Evolutionary conservation across 2,888 invertebrate genomes (phyloP), one percentile per base, ranked within the genome.

Genomic region (Aethes cnicana): DNA sequence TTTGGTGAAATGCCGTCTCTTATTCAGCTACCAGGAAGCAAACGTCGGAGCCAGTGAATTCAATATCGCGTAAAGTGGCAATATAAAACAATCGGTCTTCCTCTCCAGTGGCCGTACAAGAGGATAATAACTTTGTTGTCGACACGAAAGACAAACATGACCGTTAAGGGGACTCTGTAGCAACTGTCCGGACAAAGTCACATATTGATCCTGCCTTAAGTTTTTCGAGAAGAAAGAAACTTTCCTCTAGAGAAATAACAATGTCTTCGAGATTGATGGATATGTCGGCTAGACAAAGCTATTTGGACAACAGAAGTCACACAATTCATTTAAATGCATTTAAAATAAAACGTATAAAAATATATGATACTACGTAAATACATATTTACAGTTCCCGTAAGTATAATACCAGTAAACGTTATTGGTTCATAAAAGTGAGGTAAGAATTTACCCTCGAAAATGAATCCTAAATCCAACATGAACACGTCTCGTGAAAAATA

Each of bases 51-150:
- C n/a, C 7, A 35, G 17, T 35, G 20, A 26, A 32, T 11, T 39
- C 32, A 37, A 46, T 52, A 52, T 11, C 25, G 32, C 32, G 30
- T 26, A 46, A 39, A 46, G 52, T 46, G 52, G 52, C 44, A 46
- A 52, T 52, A 52, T 52, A 52, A 52, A 39, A 39, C 37, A 26
- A 44, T 32, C 11, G 33, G 6, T 12, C 21, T 30, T 32, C 44
- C 37, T 39, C 12, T n/a, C 25, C 11, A 46, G 25, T 39, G 44
- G 30, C 18, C 50, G 16, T 37, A 39, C 25, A 26, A 52, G 39
- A 52, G 37, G 32, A 32, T 52, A 52, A 52, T 52, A 52, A 52
- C 46, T 32, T 39, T 52, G 37, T 37, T 46, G 32, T 39, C 9
- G 25, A 46, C 30, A 25, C 8, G 32, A 20, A 32, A 36, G 26